Percentiles rank a stretch among this genome's conserved stretches.
These are phyloP conservation scores for Enteromius treurensis DNA, from an alignment of 2,797 vertebrate species.

Conservation along the genomic window DNA sequence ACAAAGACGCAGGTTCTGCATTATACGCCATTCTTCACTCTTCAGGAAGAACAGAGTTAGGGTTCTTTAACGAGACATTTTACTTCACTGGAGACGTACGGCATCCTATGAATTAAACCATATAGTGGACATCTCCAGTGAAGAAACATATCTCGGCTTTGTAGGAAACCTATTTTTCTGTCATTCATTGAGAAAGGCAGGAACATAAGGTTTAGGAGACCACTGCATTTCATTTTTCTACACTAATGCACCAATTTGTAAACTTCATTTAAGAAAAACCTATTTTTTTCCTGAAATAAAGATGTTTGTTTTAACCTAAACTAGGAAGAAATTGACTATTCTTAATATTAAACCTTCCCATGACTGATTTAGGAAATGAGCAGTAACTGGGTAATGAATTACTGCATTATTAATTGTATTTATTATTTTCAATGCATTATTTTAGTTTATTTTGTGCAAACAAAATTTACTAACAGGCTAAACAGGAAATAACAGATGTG, in stretches of 20 bases:
- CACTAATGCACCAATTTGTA: neutral
- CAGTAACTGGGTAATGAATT: neutral
- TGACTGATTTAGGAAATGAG: neutral
- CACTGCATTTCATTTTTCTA: neutral
- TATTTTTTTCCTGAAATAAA: neutral
- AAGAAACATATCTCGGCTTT: neutral
- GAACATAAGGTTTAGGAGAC: neutral
- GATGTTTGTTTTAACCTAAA: neutral
- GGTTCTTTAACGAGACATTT: too few species aligned
- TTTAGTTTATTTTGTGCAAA: neutral
- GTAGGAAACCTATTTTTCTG: neutral
- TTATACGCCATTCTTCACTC: neutral
- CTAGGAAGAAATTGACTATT: neutral
- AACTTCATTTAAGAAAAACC: neutral
- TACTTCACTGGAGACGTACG: too few species aligned
- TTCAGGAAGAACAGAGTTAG: neutral
- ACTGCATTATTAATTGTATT: neutral
- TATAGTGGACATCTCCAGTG: neutral
- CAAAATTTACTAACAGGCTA: neutral
- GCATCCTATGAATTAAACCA: neutral
- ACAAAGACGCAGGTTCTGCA: neutral
- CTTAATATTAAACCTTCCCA: neutral
- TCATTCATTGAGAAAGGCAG: neutral
- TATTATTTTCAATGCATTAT: neutral
- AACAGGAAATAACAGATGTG: neutral